A percentile compares a stretch with the other conserved stretches of the same genome.
phyloP scores from a whole-genome alignment of 2,888 invertebrate species.

The Hirtodrosophila alboralis region DNA sequence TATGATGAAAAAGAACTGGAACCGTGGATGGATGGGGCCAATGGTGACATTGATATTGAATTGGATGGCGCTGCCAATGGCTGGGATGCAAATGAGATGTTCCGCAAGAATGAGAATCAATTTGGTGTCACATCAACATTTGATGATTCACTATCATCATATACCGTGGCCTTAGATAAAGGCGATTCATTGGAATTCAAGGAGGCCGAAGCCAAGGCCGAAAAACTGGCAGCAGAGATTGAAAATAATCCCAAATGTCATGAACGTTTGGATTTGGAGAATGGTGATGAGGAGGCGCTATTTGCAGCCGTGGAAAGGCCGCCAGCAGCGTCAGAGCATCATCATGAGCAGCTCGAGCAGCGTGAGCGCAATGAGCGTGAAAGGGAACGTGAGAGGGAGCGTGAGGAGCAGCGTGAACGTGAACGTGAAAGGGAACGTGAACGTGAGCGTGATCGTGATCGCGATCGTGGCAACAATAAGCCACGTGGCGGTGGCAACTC shows the following conservation, averaged over 20 bases:
- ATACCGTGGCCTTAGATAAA: constrained; percentile 94
- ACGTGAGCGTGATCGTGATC: constrained; percentile 59
- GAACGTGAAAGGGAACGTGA: constrained; percentile 70
- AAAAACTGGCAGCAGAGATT: constrained; percentile 96
- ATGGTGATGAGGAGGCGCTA: constrained; percentile 95
- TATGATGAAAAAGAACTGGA: constrained; percentile 89
- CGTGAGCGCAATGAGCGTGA: constrained; percentile 62
- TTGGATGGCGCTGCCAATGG: constrained; percentile 93
- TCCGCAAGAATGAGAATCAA: constrained; percentile 94
- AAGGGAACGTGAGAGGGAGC: constrained; percentile 60
- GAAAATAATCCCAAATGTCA: constrained; percentile 93
- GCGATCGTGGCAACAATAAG: constrained; percentile 72
- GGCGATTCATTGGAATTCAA: constrained; percentile 94
- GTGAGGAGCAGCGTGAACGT: constrained; percentile 65
- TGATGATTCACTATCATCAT: constrained; percentile 95
- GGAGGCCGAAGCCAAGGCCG: constrained; percentile 88
- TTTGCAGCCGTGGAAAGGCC: constrained; percentile 94
- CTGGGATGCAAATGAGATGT: constrained; percentile 99
- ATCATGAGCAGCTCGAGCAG: constrained; percentile 66
- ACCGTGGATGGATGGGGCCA: constrained; percentile 91
- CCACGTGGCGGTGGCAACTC: constrained; percentile 40
- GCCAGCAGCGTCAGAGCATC: constrained; percentile 32
- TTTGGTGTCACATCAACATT: constrained; percentile 97
- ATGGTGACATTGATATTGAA: constrained; percentile 87
- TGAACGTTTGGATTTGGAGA: constrained; percentile 93